Evolutionary conservation across 2,113 vertebrate genomes (phyloP), one percentile per base, ranked within the genome.

Genomic region (Scopus umbretta): DNA sequence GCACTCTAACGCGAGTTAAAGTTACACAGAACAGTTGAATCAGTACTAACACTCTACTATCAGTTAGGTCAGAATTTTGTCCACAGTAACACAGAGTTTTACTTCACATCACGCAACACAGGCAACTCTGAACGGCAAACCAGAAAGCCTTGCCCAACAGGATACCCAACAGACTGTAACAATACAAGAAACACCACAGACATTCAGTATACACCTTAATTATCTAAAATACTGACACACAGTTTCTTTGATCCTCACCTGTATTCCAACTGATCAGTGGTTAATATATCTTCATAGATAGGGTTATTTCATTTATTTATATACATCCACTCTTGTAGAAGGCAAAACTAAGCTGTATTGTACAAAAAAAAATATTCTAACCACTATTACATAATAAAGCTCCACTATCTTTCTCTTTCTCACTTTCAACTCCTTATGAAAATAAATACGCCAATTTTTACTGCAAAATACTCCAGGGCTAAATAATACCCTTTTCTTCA

Each of bases 381-480:
- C 34, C 53, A 5, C 16, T 56, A 65, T 78, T 74, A 61, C 14
- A 29, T 56, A 95, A 88, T 58, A 87, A 92, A 94, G 20, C 9
- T 34, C 30, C 29, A 50, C 10, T 74, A 74, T 50, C 32, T 56
- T 73, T 52, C 29, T 16, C 30, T 40, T 52, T 58, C 20, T 65
- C 10, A 68, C 45, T 85, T 72, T 78, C 79, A 94, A 87, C 30
- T 30, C 17, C 58, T 80, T 85, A 89, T 14, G 21, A 95, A 91
- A 96, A 89, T 56, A 92, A 94, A 70, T 62, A 89, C 83, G 83
- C 13, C 70, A 81, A 30, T 84, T 73, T 73, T 80, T 78, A 80
- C 71, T 66, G 29, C 93, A 49, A 91, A 95, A 94, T 91, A 91
- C 88, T 94, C 70, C 45, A 92, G 92, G 68, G 75, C 76, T 92